These are phyloP conservation scores for Tillus elongatus DNA, from an alignment of 2,888 invertebrate species.

Conservation along the genomic window DNA sequence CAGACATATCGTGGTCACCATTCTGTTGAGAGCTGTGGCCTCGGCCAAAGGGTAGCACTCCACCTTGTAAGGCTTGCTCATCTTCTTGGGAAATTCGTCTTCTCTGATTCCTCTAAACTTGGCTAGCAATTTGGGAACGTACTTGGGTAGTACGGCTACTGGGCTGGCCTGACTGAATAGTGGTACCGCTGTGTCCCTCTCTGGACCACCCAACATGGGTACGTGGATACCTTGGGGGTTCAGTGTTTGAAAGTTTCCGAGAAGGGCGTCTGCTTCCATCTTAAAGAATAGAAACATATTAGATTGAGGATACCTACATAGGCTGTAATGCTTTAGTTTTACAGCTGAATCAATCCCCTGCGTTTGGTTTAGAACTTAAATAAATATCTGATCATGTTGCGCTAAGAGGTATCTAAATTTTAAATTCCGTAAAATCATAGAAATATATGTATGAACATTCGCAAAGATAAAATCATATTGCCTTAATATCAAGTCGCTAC, in stretches of 20 bases:
- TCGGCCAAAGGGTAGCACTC: conserved; percentile 19
- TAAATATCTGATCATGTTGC: too few species aligned
- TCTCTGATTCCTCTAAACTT: conserved; percentile 22
- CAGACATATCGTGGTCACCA: conserved; percentile 32
- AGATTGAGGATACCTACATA: too few species aligned
- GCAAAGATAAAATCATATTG: too few species aligned
- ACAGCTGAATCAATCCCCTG: too few species aligned
- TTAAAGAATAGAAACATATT: conserved; percentile 18
- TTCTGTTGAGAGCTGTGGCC: conserved; percentile 32
- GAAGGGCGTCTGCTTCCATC: conserved; percentile 53
- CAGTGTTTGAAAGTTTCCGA: conserved; percentile 49
- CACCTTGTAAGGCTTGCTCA: conserved; percentile 15
- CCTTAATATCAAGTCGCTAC: too few species aligned
- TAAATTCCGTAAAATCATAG: too few species aligned
- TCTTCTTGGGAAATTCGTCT: conserved; percentile 22
- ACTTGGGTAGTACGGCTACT: conserved; percentile 35
- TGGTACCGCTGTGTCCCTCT: conserved; percentile 55
- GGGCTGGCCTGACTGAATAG: conserved; percentile 53
- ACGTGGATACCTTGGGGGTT: conserved; percentile 51
- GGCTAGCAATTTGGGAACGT: conserved; percentile 18
- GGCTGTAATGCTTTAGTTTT: too few species aligned
- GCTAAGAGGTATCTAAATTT: too few species aligned
- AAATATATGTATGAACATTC: too few species aligned
- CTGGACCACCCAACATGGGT: conserved; percentile 59
- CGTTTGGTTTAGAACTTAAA: too few species aligned